Evolutionary conservation across 2,797 vertebrate species (phyloP).

Genomic region (Leuciscus waleckii): DNA sequence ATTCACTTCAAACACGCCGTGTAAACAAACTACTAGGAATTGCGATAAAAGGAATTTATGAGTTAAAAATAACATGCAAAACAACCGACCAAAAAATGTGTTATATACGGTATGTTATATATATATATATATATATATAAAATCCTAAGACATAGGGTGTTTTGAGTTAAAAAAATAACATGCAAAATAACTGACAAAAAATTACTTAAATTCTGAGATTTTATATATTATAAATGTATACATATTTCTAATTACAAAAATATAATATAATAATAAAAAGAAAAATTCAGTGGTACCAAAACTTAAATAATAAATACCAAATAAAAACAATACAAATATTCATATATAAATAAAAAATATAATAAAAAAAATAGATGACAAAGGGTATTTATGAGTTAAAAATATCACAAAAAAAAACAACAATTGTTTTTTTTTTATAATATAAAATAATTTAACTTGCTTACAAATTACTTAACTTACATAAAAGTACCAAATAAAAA

Average conservation of each 20-base stretch:
- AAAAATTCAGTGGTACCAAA: neutral
- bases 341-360: neutral
- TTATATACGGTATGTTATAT: no score
- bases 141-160: neutral
- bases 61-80: conserved; percentile 5
- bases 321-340: neutral
- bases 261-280: neutral
- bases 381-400: no score
- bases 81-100: neutral
- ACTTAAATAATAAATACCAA: neutral
- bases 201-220: no score
- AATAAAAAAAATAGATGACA: neutral
- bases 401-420: no score
- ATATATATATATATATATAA: neutral
- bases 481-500: neutral
- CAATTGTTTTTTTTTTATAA: neutral
- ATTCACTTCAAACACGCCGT: conserved; percentile 5
- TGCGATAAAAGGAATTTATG: neutral
- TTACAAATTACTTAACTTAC: neutral
- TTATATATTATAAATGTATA: neutral
- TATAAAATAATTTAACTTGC: neutral
- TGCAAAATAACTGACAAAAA: no score
- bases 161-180: neutral
- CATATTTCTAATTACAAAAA: neutral
- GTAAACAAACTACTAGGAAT: conserved; percentile 20